Conservation (phyloP, 2,888 invertebrate genomes). For the Drosophila atripex region DNA sequence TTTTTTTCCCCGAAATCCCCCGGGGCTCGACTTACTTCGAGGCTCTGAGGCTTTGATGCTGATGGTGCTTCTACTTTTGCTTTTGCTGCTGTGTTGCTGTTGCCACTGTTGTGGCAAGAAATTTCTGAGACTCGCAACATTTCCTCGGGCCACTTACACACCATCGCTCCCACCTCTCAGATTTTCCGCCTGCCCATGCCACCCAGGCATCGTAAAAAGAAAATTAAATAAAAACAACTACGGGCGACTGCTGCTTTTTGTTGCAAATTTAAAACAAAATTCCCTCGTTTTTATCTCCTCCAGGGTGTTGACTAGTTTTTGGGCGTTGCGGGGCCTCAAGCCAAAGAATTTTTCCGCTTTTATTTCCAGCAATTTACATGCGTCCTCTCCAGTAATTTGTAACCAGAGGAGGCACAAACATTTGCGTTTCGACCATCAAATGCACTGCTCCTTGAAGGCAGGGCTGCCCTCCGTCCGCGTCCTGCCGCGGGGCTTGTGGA, state of each 20-base stretch:
- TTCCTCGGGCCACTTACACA: conserved; percentile 7
- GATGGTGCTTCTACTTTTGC: background rate
- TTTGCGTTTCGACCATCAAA: conserved; percentile 12
- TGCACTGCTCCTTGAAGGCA: conserved; percentile 38
- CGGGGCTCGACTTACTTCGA: conserved; percentile 1
- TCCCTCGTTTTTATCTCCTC: conserved; percentile 43
- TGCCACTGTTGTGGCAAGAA: conserved; percentile 32
- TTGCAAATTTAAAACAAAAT: conserved; percentile 62
- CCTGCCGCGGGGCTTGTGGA: conserved; percentile 9
- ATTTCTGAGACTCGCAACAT: conserved; percentile 21
- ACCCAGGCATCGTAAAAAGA: conserved; percentile 60
- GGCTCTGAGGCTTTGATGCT: conserved; percentile 11
- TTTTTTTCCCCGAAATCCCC: conserved; percentile 2
- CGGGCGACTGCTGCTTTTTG: conserved; percentile 54
- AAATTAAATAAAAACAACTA: conserved; percentile 75
- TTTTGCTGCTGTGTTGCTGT: background rate
- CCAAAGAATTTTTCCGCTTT: conserved; percentile 23
- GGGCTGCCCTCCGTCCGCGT: background rate
- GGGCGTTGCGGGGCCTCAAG: conserved; percentile 48
- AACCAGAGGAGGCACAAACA: conserved; percentile 46
- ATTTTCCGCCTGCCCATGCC: conserved; percentile 32
- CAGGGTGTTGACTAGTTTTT: conserved; percentile 60
- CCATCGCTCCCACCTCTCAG: conserved; percentile 7
- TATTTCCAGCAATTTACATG: conserved; percentile 67
- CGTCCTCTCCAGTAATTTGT: conserved; percentile 62